Evolutionary conservation across 2,113 vertebrate genomes (phyloP).

Genomic region (Syngnathus scovelli): DNA sequence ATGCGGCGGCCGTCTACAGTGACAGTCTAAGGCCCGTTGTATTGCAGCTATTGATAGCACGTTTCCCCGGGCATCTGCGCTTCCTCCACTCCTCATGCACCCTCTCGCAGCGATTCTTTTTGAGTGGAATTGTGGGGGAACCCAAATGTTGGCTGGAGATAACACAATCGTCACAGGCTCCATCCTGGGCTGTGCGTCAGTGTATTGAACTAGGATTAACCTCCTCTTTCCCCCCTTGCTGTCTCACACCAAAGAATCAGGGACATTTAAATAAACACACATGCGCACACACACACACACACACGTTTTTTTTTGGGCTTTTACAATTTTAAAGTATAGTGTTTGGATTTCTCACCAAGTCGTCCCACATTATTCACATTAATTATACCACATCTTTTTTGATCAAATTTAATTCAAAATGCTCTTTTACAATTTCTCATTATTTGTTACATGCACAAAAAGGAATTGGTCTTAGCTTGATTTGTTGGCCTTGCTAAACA

Average conservation of each 20-base stretch:
- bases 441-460: neutral
- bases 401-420: neutral
- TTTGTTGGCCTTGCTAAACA: neutral
- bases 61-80: constrained; percentile 85
- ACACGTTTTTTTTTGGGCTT: neutral
- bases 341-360: neutral
- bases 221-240: constrained; percentile 66
- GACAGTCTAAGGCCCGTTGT: constrained; percentile 78
- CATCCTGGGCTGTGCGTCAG: constrained; percentile 79
- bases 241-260: constrained; percentile 73
- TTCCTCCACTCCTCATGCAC: constrained; percentile 75
- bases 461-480: neutral
- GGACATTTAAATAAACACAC: constrained; percentile 58
- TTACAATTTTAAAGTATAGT: neutral
- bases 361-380: neutral
- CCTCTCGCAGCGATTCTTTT: constrained; percentile 86
- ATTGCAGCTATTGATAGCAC: constrained; percentile 93
- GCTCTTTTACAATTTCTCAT: neutral
- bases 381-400: neutral
- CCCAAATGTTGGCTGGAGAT: constrained; percentile 94
- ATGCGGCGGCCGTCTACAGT: constrained; percentile 71
- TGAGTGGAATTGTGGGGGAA: constrained; percentile 85
- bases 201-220: constrained; percentile 95
- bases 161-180: constrained; percentile 84
- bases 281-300: neutral